Conservation (phyloP, 2,113 vertebrate species). For the Arvicanthis niloticus region DNA sequence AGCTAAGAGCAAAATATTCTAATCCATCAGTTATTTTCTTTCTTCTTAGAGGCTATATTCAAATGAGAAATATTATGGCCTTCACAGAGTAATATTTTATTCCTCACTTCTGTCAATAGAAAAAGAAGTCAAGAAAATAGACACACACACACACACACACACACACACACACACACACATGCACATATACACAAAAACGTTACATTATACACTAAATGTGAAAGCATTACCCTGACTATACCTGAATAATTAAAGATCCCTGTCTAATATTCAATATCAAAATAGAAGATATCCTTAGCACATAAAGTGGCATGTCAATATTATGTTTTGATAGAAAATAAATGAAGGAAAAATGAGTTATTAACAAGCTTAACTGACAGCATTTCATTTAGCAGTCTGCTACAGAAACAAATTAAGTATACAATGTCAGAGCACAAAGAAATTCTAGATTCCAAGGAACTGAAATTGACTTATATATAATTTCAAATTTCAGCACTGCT, state of each 20-base stretch:
- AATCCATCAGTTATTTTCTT: not conserved
- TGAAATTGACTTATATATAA: not conserved
- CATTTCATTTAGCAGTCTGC: not conserved
- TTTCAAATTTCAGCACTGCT: not conserved
- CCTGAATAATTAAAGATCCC: not conserved
- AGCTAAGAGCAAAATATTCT: not conserved
- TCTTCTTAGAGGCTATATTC: not conserved
- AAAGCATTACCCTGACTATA: conserved; percentile 4
- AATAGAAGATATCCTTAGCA: conserved; percentile 6
- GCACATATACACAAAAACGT: not conserved
- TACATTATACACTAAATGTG: conserved; percentile 34
- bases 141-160: not conserved
- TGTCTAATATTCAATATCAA: conserved; percentile 1
- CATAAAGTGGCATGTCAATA: not conserved
- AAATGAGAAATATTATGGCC: not conserved
- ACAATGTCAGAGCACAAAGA: not conserved
- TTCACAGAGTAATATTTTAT: not conserved
- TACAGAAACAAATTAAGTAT: not conserved
- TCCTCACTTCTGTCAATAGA: conserved; percentile 20
- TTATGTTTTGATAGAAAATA: not conserved
- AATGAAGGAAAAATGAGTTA: not conserved
- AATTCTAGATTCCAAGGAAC: not conserved
- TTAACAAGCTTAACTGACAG: not conserved
- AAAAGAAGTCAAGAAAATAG: not conserved
- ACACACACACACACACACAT: not conserved